Evolutionary conservation across 1,140 invertebrate species (phyloP).

Genomic region (Chlorops oryzae): DNA sequence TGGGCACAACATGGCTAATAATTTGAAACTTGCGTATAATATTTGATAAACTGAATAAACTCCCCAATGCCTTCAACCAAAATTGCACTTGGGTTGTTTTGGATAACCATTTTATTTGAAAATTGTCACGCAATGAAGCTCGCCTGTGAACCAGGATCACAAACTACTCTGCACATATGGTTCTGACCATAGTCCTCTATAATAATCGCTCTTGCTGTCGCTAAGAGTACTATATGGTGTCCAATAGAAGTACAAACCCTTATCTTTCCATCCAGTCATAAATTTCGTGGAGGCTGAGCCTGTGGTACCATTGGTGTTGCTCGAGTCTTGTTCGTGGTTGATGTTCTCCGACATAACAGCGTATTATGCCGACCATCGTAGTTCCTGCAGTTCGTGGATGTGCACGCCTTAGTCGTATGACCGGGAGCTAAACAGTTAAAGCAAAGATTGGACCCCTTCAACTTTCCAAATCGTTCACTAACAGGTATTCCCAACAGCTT

Average conservation of each 20-base stretch:
- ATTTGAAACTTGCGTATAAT: no score
- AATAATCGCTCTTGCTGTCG: background rate
- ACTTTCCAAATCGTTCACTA: background rate
- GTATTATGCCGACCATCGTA: background rate
- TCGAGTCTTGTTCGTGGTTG: no score
- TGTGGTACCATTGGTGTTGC: background rate
- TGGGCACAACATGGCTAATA: no score
- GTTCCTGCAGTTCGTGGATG: background rate
- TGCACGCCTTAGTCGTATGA: background rate
- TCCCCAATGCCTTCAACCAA: background rate
- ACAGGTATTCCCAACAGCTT: background rate
- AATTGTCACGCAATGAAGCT: background rate
- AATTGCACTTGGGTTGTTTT: background rate
- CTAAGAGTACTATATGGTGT: background rate
- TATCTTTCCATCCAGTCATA: background rate
- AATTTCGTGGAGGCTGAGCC: no score
- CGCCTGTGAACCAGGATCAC: background rate
- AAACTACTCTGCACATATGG: background rate
- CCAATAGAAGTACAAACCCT: background rate
- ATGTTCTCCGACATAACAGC: background rate
- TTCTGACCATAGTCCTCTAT: background rate
- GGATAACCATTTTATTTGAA: background rate
- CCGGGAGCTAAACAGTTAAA: background rate
- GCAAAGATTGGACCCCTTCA: background rate
- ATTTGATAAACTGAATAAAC: no score